Base-by-base conservation (phyloP, 2,113 vertebrate genomes). In the Columbina picui region DNA sequence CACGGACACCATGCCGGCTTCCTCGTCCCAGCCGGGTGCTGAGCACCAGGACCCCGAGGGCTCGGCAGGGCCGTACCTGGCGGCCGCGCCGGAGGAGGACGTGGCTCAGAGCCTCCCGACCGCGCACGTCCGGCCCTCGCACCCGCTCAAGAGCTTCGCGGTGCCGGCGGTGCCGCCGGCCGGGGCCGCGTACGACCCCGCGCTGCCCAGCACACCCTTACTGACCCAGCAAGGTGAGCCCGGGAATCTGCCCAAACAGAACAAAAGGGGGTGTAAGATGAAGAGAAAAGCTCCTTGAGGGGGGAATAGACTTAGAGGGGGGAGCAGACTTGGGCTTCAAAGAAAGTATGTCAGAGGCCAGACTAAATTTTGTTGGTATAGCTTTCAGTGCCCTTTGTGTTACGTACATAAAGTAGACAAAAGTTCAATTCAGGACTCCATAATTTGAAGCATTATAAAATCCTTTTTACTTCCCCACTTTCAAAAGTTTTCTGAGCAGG, bases 141-240 rank as follows among this genome's bases (percentile, higher is more conserved):
- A 99, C 97, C 99, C 99, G 0, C 96, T 99, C 80, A 99, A 99
- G 98, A 99, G 99, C 97, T 99, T 99, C 3, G 99, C 99, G 0
- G 99, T 99, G 94, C 99, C 99, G 0, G 98, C 99, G 1, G 94
- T 99, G 64, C 98, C 99, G 0, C 83, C 97, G 4, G 50, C 96
- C 1, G 96, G 98, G 22, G 83, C 98, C 49, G 30, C 97, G 7
- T 99, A 98, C 3, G 99, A 99, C 60, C 98, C 99, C 0, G 97
- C 99, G 3, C 94, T 99, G 97, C 99, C 99, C 76, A 99, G 99
- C 97, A 99, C 99, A 4, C 99, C 99, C 0, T 97, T 99, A 85
- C 98, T 99, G 77, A 97, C 98, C n/a, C 99, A 99, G 97, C 98
- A 99, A 95, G 99, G 99, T 99, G 91, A 93, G 88, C 67, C 67